Evolutionary conservation across 2,888 invertebrate genomes (phyloP), one percentile per base, ranked within the genome.

Genomic region (Acanthosepion esculentum): DNA sequence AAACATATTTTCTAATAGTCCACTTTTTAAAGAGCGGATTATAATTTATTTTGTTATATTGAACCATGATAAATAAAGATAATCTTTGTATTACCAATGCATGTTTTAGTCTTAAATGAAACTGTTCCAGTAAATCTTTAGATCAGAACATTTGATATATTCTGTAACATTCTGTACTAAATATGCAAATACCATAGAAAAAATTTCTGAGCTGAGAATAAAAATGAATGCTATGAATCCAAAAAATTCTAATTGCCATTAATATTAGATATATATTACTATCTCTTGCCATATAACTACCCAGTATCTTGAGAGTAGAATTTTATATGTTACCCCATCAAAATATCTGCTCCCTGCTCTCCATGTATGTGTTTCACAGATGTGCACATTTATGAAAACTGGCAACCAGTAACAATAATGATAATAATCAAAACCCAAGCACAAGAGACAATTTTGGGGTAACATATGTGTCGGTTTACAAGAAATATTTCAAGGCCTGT

Each of bases 201-300:
- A 78, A 78, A 78, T 78, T 78, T n/a, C 15, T n/a, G 12, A n/a
- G n/a, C 78, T 78, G 41, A 41, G 41, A 1, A 41, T 0, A 78
- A 78, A 78, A n/a, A 78, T 78, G n/a, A 78, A 78, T 78, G 78
- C n/a, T 78, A n/a, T n/a, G 78, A 78, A 78, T 78, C 78, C n/a
- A 6, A 78, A 78, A 33, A 78, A 78, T 78, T 78, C 78, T 78
- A n/a, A 78, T 78, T 78, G n/a, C n/a, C 78, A 78, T 78, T 78
- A 18, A 78, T 78, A 78, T n/a, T 12, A 15, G 78, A 33, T 33
- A 23, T n/a, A 78, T 33, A 78, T 78, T 78, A 78, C 78, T 78
- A n/a, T 78, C 78, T 78, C n/a, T 12, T n/a, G n/a, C 33, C 78
- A n/a, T n/a, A 78, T 78, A 78, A 78, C 78, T 15, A 15, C 78